Evolutionary conservation across 2,113 vertebrate genomes (phyloP).

Genomic region (Sminthopsis crassicaudata): DNA sequence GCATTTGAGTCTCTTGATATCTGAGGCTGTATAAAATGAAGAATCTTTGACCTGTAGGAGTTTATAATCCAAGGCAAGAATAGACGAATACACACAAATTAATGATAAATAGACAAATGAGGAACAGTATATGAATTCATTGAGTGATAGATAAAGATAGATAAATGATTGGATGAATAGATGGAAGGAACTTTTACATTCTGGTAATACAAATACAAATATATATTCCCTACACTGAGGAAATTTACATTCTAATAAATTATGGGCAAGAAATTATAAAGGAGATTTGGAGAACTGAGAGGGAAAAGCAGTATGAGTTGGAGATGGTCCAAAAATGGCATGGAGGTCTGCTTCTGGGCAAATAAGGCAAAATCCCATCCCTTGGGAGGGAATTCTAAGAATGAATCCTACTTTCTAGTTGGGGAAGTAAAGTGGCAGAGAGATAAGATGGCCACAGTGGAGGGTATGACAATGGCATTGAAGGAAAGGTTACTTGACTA

Average conservation of each 20-base stretch:
- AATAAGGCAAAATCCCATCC: neutral
- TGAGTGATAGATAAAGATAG: neutral
- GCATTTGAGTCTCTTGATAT: slow-evolving; percentile 33
- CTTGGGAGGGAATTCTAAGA: neutral
- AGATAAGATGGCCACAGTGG: neutral
- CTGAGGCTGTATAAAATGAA: slow-evolving; percentile 5
- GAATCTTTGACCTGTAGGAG: neutral
- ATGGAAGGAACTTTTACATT: neutral
- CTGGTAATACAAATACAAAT: neutral
- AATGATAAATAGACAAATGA: slow-evolving; percentile 25
- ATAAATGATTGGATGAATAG: no score
- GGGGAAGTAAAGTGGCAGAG: no score
- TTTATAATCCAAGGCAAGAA: slow-evolving; percentile 51
- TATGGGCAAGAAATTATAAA: neutral
- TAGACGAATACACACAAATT: neutral
- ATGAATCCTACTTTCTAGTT: neutral
- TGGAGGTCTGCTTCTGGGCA: no score
- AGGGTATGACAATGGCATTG: neutral
- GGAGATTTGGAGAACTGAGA: no score
- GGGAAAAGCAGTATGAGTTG: no score
- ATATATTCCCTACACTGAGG: neutral
- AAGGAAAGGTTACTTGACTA: no score
- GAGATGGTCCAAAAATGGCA: no score
- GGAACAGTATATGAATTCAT: slow-evolving; percentile 25
- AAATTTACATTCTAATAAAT: neutral